Conservation (phyloP, 2,113 vertebrate species). For the Catagonus wagneri region DNA sequence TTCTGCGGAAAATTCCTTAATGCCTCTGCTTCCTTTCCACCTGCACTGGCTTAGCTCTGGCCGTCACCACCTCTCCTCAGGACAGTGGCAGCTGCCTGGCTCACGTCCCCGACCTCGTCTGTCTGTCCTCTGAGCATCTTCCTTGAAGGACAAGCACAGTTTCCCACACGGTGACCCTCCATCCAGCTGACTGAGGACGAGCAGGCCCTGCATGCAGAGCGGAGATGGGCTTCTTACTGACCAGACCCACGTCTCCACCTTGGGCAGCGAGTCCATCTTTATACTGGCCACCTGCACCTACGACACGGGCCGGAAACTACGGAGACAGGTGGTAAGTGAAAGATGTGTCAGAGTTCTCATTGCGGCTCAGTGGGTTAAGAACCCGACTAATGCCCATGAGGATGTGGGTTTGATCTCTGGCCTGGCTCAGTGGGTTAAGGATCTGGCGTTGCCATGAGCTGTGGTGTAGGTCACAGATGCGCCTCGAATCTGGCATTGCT, state of each 20-base stretch:
- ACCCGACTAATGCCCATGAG: too few relatives aligned
- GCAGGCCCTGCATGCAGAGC: too few relatives aligned
- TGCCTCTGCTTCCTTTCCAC: too few relatives aligned
- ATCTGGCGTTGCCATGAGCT: too few relatives aligned
- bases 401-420: too few relatives aligned
- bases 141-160: background rate
- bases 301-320: background rate
- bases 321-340: background rate
- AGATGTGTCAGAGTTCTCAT: background rate
- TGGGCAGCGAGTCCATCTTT: background rate
- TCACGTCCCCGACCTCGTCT: background rate
- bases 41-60: background rate
- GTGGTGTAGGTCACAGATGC: too few relatives aligned
- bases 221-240: background rate
- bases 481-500: too few relatives aligned
- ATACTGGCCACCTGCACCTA: rapidly evolving
- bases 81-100: background rate
- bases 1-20: background rate
- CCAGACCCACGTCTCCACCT: background rate
- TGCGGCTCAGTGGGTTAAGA: too few relatives aligned
- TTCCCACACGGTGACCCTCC: rapidly evolving
- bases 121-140: background rate
- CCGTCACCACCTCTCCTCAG: background rate
- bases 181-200: background rate
- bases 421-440: too few relatives aligned